These are phyloP conservation scores for Callosobruchus maculatus DNA, from an alignment of 2,888 invertebrate genomes.

Conservation along the genomic window DNA sequence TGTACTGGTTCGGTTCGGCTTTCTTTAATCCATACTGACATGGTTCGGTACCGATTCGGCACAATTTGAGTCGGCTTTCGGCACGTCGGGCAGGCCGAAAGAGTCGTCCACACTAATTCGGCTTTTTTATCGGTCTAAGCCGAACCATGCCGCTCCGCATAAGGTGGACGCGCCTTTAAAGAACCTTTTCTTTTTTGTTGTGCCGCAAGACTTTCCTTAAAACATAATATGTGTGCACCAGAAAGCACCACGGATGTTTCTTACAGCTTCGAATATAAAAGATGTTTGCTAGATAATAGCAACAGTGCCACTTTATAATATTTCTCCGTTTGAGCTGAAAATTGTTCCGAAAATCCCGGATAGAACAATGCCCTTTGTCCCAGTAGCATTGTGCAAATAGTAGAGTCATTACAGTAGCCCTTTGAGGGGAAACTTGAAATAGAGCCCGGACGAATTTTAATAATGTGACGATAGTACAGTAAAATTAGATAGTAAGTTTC, in stretches of 20 bases:
- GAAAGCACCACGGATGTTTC: not conserved
- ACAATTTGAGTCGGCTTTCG: no score
- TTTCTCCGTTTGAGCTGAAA: not conserved
- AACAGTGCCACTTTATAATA: not conserved
- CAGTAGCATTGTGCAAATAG: not conserved
- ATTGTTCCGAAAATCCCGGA: not conserved
- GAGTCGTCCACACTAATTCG: no score
- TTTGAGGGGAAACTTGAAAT: not conserved
- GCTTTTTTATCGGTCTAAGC: no score
- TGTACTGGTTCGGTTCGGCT: no score
- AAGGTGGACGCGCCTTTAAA: no score
- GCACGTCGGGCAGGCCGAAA: no score
- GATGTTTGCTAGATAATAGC: not conserved
- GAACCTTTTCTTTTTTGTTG: no score
- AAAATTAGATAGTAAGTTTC: not conserved
- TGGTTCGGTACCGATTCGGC: no score
- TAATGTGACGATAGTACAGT: not conserved
- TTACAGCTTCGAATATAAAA: not conserved
- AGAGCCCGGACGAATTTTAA: not conserved
- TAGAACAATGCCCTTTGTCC: not conserved
- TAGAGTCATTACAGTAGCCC: not conserved
- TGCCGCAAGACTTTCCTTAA: no score
- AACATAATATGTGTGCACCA: not conserved
- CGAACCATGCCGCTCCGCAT: no score
- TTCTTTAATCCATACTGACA: no score